Evolutionary conservation across 92 coral and sea anemone genomes (phyloP).

Genomic region (Parazoanthus darwini): DNA sequence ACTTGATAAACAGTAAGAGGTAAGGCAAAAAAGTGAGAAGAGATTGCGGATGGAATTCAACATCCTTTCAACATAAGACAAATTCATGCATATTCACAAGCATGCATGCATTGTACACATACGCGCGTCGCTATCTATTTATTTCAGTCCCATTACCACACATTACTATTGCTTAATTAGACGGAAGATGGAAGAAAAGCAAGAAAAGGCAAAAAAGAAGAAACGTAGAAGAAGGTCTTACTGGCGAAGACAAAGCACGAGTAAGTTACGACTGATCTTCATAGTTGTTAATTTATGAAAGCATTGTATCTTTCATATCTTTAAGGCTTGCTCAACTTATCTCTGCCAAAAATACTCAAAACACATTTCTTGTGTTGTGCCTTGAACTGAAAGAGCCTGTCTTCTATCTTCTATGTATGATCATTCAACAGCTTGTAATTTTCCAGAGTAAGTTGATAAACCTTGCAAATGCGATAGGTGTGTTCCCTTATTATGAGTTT

Average conservation of each 20-base stretch:
- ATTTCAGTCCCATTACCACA: neutral
- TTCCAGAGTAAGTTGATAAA: too few relatives aligned
- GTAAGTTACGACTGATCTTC: neutral
- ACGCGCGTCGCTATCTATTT: neutral
- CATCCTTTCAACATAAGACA: too few relatives aligned
- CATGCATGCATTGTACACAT: too few relatives aligned
- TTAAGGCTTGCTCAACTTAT: neutral
- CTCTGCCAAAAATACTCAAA: neutral
- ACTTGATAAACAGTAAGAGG: conserved; percentile 34
- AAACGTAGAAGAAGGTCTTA: conserved; percentile 15
- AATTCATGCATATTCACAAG: too few relatives aligned
- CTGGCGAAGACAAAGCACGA: conserved; percentile 16
- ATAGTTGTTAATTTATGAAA: neutral
- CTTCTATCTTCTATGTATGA: too few relatives aligned
- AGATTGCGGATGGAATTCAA: too few relatives aligned
- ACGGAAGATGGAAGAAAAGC: conserved; percentile 28
- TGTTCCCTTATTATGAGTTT: too few relatives aligned
- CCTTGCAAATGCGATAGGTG: too few relatives aligned
- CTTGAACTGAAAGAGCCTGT: too few relatives aligned
- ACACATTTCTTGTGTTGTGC: too few relatives aligned
- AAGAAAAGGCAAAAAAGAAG: conserved; percentile 8
- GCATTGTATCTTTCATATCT: neutral
- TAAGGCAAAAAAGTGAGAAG: neutral
- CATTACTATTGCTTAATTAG: neutral
- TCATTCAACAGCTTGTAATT: too few relatives aligned